Conservation (phyloP, 2,797 vertebrate genomes). For the Allobates femoralis region DNA sequence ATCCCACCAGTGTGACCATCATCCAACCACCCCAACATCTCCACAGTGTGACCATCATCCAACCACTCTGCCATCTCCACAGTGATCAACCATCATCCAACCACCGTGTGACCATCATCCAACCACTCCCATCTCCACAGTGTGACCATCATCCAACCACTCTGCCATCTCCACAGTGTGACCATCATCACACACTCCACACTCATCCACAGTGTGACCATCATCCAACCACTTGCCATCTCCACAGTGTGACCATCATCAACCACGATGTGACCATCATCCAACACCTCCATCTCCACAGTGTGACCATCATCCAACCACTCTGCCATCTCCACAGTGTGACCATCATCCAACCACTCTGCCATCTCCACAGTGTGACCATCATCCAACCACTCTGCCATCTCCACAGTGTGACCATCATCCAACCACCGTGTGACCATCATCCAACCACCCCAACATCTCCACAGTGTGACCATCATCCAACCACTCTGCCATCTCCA, state of each 20-base stretch:
- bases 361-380: no score
- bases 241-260: neutral
- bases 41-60: neutral
- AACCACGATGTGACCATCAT: neutral
- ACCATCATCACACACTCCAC: no score
- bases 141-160: neutral
- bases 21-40: neutral
- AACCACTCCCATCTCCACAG: neutral
- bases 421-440: no score
- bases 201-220: neutral
- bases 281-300: neutral
- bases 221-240: neutral
- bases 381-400: neutral
- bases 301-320: neutral
- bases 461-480: neutral
- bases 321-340: neutral
- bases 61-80: neutral
- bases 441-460: no score
- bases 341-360: neutral
- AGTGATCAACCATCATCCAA: neutral
- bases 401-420: no score
- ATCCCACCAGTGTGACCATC: neutral
- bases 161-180: no score
- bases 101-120: neutral
- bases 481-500: neutral